Base-by-base conservation (phyloP, 2,113 vertebrate genomes). In the Indicator indicator region DNA sequence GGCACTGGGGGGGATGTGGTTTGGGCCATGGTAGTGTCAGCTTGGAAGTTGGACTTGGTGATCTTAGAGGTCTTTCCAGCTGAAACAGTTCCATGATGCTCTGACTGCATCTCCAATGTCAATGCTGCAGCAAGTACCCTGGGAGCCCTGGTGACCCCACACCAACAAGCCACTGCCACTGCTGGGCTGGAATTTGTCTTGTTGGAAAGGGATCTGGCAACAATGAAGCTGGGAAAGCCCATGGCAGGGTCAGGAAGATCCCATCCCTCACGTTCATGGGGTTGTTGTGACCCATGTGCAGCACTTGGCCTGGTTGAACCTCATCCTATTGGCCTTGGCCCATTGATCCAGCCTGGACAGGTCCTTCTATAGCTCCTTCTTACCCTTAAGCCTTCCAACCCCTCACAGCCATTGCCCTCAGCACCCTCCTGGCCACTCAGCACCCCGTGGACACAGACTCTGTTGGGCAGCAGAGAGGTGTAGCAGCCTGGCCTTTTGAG, bases 61-160 rank as follows among this genome's bases (percentile, higher is more conserved):
- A 52, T 12, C 50, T 52, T 52, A 52, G 50, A 52, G 50, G 23
- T 11, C 50, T 52, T 52, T 52, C 50, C 50, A 52, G 12, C 50
- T 52, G 50, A 52, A 52, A 23, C 50, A 52, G 6, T 52, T 52
- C 23, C 12, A 24, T 52, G 50, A 52, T 52, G 11, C 50, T 52
- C 11, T 52, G 50, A 23, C 20, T 93, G 88, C 85, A 69, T 85
- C 92, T 93, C 87, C 95, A 14, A 8, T 88, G 94, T 93, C 90
- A 91, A 85, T 26, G 8, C 62, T 52, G 93, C 76, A 63, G 95
- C 30, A 75, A 63, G 93, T 58, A 94, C 93, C 36, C 36, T 90
- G 93, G 76, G 68, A 79, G 76, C 83, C 82, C 95, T 12, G 17
- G 17, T 11, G 54, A 62, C 88, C 77, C 81, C 93, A 86, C 88